Conservation (phyloP, 2,888 invertebrate genomes). For the Nephrotoma appendiculata region DNA sequence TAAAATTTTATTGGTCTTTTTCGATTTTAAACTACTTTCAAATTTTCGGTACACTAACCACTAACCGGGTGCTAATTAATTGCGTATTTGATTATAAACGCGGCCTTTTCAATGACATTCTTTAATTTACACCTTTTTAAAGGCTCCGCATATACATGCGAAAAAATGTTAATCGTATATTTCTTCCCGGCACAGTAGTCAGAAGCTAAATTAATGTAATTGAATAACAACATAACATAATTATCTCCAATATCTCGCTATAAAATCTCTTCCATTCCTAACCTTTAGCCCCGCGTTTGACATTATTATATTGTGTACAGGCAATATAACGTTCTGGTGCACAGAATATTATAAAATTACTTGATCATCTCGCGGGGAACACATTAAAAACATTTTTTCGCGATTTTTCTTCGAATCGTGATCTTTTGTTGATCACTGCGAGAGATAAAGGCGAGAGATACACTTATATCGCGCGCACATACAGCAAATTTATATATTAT, state of each 20-base stretch:
- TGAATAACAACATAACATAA: not conserved
- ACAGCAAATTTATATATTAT: not conserved
- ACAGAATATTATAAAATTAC: not conserved
- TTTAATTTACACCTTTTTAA: not conserved
- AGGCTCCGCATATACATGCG: not conserved
- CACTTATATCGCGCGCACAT: not conserved
- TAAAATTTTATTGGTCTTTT: not conserved
- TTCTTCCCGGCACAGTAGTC: not conserved
- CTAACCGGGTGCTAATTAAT: not conserved
- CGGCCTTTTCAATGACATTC: not conserved
- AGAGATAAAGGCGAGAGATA: not conserved
- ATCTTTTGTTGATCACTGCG: not conserved
- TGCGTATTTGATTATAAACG: not conserved
- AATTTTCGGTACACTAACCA: not conserved
- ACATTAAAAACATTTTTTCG: not conserved
- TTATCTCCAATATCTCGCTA: not conserved
- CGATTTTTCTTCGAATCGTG: not conserved
- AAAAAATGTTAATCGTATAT: not conserved
- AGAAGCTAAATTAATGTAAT: not conserved
- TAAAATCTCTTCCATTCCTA: not conserved
- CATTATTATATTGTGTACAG: not conserved
- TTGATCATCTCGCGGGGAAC: not conserved
- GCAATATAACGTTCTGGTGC: not conserved
- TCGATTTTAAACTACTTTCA: not conserved
- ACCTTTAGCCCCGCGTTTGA: not conserved